Conservation (phyloP, 1,140 invertebrate genomes). For the Monochamus saltuarius region DNA sequence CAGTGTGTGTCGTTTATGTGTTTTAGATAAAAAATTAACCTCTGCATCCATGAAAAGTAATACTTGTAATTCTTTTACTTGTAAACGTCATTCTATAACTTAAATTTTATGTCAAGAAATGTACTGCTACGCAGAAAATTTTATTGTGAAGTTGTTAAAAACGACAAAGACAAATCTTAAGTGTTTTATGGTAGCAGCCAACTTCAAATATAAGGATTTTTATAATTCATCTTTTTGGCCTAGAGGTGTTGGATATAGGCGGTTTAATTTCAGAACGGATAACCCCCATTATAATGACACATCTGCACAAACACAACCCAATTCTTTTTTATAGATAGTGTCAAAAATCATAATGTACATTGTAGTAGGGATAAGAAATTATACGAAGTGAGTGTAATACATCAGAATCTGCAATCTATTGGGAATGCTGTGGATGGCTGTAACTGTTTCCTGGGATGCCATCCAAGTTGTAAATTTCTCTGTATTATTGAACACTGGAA, state of each 20-base stretch:
- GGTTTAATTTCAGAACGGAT: slow-evolving; percentile 9
- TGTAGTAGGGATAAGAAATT: neutral
- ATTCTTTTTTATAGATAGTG: slow-evolving; percentile 5
- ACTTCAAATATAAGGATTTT: slow-evolving; percentile 12
- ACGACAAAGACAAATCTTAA: neutral
- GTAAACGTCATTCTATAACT: too few species aligned
- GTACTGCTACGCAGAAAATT: slow-evolving; percentile 5
- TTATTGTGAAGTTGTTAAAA: slow-evolving; percentile 7
- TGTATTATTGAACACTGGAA: slow-evolving; percentile 12
- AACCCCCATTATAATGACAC: slow-evolving; percentile 5
- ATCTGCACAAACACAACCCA: slow-evolving; percentile 4
- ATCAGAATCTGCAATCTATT: slow-evolving; percentile 5
- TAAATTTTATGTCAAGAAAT: too few species aligned
- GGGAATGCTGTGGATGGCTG: neutral
- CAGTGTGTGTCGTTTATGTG: too few species aligned
- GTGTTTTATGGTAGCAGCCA: slow-evolving; percentile 7
- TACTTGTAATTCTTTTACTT: too few species aligned
- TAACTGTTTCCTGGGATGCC: neutral
- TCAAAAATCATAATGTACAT: slow-evolving; percentile 1
- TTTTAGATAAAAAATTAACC: too few species aligned
- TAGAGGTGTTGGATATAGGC: slow-evolving; percentile 7
- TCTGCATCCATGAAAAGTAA: too few species aligned
- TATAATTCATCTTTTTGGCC: slow-evolving; percentile 14
- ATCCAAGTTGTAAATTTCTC: too few species aligned
- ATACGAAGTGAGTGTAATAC: neutral